phyloP scores from a whole-genome alignment of 2,797 vertebrate genomes.

The Neopelma chrysocephalum region DNA sequence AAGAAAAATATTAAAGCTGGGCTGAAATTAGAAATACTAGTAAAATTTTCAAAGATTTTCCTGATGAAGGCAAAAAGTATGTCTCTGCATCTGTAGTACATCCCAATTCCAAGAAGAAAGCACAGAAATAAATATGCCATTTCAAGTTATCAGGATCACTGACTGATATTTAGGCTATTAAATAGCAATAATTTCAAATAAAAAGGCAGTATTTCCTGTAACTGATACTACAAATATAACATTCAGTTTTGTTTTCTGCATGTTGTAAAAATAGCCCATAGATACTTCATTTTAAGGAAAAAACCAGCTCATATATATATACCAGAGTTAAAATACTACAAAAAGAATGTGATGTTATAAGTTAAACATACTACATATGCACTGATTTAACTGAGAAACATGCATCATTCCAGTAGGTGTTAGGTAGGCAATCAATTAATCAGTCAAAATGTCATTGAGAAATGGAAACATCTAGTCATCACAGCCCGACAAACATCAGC shows the following conservation, averaged over 20 bases:
- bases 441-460: not conserved
- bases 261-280: not conserved
- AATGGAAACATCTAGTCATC: not conserved
- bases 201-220: not conserved
- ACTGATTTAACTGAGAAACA: not conserved
- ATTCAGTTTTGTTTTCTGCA: not conserved
- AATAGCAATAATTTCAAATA: conserved; percentile 4
- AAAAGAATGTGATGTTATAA: not conserved
- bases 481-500: not conserved
- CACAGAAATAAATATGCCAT: not conserved
- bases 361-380: not conserved
- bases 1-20: not conserved
- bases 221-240: not conserved
- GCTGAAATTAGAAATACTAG: not conserved
- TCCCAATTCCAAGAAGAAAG: not conserved
- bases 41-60: not conserved
- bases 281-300: not conserved
- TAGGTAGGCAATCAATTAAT: not conserved
- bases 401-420: not conserved
- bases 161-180: conserved; percentile 1
- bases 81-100: not conserved
- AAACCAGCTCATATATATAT: not conserved
- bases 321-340: not conserved
- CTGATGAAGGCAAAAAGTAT: not conserved
- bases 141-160: not conserved